Evolutionary conservation across 2,888 invertebrate genomes (phyloP).

Genomic region (Trachelus iudaicus): DNA sequence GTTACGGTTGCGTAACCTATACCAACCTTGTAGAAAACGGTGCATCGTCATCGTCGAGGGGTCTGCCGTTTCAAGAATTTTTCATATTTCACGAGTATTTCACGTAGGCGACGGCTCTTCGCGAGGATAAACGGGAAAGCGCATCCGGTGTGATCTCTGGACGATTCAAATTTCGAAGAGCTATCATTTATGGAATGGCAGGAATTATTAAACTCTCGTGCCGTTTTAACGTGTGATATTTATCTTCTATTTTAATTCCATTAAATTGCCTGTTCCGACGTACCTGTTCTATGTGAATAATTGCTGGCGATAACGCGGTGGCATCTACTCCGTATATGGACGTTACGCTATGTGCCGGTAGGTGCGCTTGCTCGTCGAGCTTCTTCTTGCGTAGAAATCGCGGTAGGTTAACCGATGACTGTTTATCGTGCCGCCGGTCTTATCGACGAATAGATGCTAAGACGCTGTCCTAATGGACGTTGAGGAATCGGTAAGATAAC

Average conservation of each 20-base stretch:
- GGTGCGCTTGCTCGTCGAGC: not conserved
- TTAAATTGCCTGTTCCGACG: too few species aligned
- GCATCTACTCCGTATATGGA: not conserved
- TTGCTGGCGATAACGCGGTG: not conserved
- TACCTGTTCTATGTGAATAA: not conserved
- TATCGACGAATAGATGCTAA: not conserved
- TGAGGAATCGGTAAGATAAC: not conserved
- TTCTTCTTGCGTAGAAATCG: not conserved
- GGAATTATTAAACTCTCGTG: not conserved
- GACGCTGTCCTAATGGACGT: not conserved
- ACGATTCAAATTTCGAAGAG: not conserved
- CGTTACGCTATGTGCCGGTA: not conserved
- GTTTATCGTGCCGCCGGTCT: not conserved
- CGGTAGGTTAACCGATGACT: not conserved
- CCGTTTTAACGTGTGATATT: not conserved
- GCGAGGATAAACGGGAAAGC: not conserved
- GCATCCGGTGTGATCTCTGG: not conserved
- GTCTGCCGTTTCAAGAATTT: not conserved
- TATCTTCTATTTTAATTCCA: too few species aligned
- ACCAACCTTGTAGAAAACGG: not conserved
- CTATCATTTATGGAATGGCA: not conserved
- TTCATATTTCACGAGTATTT: not conserved
- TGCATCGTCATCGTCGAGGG: not conserved
- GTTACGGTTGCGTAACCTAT: constrained; percentile 25
- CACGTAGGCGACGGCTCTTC: not conserved